Base-by-base conservation (phyloP, 2,113 vertebrate species). In the Andinoacara biseriatus region DNA sequence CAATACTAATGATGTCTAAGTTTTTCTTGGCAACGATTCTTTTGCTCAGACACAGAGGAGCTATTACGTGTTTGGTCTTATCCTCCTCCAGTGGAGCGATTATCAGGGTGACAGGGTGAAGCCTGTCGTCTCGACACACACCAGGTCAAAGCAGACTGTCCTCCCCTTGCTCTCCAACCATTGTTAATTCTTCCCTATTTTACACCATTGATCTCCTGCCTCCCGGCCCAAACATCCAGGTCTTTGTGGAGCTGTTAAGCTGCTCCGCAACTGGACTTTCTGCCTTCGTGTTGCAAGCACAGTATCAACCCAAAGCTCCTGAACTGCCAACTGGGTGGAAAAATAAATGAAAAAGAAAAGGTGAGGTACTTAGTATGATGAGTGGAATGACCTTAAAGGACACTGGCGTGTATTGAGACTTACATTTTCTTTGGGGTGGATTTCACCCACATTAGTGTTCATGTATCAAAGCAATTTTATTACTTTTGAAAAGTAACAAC, bases 201-300 rank as follows among this genome's bases (percentile, higher is more conserved):
- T 91, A 91, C 86, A 84, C 90, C 91, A 94, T 94, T 91, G 93
- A 94, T 94, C 90, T 92, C 81, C 89, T 94, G 88, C 90, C 87
- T 92, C 76, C 49, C 24, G 69, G 87, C 77, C 85, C 77, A 88
- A 88, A 88, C 74, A 89, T 79, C 76, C 76, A 63, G 69, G 88
- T 88, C 90, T 89, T 89, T 90, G 93, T 90, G 87, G 87, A 90
- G 89, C 90, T 88, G 91, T 92, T 93, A 92, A 91, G 86, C 80
- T 72, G 86, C 80, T 90, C 74, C 13, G 43, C 78, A 63, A 43
- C 85, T 80, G 58, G 82, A 94, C 89, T 91, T 84, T 84, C 74
- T 92, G 81, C 79, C 85, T 82, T 84, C 76, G 77, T 87, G 87
- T 82, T 84, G 81, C 29, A 22, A 87, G 81, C 4, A 6, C 7